A percentile compares a stretch with the other conserved stretches of the same genome.
Evolutionary conservation across 2,113 vertebrate species (phyloP).

Genomic region (Neolamprologus falcicula): DNA sequence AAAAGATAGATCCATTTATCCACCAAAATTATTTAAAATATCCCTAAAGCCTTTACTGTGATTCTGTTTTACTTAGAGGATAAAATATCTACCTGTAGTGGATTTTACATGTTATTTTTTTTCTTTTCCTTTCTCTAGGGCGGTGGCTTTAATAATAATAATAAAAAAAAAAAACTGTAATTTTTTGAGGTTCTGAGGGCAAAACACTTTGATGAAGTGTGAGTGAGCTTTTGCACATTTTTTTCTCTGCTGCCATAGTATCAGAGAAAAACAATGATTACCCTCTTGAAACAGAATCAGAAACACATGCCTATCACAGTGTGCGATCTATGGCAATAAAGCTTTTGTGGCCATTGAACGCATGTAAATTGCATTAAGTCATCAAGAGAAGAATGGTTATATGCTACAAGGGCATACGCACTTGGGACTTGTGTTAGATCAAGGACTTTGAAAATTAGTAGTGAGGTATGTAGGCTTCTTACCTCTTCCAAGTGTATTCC

Average conservation of each 20-base stretch:
- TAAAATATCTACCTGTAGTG: constrained; percentile 25
- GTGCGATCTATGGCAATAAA: constrained; percentile 49
- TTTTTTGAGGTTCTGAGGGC: constrained; percentile 40
- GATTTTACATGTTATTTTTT: constrained; percentile 9
- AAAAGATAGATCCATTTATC: not conserved
- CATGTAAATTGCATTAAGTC: constrained; percentile 59
- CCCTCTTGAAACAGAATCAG: constrained; percentile 46
- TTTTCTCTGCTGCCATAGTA: constrained; percentile 48
- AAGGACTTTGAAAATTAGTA: constrained; percentile 29
- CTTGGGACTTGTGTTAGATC: constrained; percentile 9
- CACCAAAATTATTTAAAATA: not conserved
- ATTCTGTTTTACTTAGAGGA: not conserved
- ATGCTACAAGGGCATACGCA: constrained; percentile 4
- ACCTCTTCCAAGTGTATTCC: constrained; percentile 24
- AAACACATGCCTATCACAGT: constrained; percentile 60
- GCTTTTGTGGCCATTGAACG: constrained; percentile 23
- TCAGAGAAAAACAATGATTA: constrained; percentile 59
- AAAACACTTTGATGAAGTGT: constrained; percentile 53
- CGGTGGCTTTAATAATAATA: constrained; percentile 19
- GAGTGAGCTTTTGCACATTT: constrained; percentile 50
- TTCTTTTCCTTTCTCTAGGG: not conserved
- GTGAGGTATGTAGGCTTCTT: constrained; percentile 26
- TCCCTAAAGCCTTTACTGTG: not conserved
- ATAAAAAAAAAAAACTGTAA: constrained; percentile 31
- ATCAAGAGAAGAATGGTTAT: constrained; percentile 34